Evolutionary conservation across 2,888 invertebrate genomes (phyloP).

Genomic region (Thecocarcelia acutangulata): DNA sequence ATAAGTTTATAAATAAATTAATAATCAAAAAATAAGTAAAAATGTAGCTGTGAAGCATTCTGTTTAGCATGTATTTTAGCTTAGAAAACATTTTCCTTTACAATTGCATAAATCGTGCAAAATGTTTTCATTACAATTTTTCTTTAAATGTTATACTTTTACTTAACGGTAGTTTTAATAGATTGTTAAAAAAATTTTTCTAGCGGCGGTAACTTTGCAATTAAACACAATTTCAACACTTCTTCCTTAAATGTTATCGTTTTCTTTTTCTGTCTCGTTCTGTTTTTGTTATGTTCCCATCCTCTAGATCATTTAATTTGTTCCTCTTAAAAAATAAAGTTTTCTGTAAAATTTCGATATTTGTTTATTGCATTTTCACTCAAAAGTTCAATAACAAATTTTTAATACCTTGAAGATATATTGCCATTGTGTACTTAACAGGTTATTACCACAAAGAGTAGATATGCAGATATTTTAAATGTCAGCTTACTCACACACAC

Average conservation of each 20-base stretch:
- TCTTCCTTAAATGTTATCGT: not conserved
- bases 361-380: not conserved
- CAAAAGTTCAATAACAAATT: slow-evolving; percentile 4
- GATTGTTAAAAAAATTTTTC: too few species aligned
- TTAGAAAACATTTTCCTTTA: too few species aligned
- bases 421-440: not conserved
- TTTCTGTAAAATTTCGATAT: not conserved
- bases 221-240: not conserved
- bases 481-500: not conserved
- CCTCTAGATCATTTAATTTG: too few species aligned
- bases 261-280: not conserved
- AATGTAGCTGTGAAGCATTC: too few species aligned
- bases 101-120: too few species aligned
- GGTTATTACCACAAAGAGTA: not conserved
- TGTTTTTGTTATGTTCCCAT: not conserved
- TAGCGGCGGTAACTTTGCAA: too few species aligned
- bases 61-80: too few species aligned
- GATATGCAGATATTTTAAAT: not conserved
- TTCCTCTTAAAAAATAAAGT: not conserved
- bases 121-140: too few species aligned
- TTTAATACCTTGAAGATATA: slow-evolving; percentile 1
- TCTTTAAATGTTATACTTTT: too few species aligned
- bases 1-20: too few species aligned
- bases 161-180: too few species aligned
- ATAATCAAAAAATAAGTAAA: too few species aligned